Evolutionary conservation across 2,888 invertebrate species (phyloP), one percentile per base, ranked within the genome.

Genomic region (Tetragonisca angustula): DNA sequence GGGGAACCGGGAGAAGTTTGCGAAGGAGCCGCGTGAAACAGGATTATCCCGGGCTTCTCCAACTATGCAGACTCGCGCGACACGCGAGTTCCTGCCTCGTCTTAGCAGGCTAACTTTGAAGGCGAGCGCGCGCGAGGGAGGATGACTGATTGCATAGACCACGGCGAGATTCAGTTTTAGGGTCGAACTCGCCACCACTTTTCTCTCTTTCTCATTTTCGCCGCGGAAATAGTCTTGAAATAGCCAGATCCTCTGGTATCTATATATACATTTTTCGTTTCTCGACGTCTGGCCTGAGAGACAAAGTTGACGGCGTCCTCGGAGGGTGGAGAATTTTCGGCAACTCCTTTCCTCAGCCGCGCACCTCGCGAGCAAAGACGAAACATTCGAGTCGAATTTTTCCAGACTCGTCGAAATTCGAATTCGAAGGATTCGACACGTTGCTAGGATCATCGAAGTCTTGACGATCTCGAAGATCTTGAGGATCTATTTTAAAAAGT

Each of bases 61-160:
- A 88, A 88, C 76, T 82, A 74, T 78, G 83, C 77, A 79, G 78
- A 87, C 77, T 68, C 75, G 19, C 36, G 78, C 61, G 50, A 64
- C 59, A 61, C 59, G 68, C 73, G 49, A 77, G 83, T 82, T 81
- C 61, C 67, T 56, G 68, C 54, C 32, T 21, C 50, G 65, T 69
- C 68, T 72, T 54, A 72, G 49, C 52, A 79, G 62, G 61, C 67
- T 76, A 73, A 81, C 67, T 81, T 81, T 75, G 81, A 89, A 89
- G 81, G 72, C 67, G 27, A 27, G 27, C 27, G 76, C 67, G 81
- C 87, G 83, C 88, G 87, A 88, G 90, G 90, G 89, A 89, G 90
- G 87, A 89, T 89, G 89, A 89, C 90, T 84, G 90, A 89, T 89
- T 80, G 90, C 70, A 82, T 75, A 83, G 79, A 80, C 79, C 83